phyloP scores from a whole-genome alignment of 2,113 vertebrate species.

The Chamaea fasciata region DNA sequence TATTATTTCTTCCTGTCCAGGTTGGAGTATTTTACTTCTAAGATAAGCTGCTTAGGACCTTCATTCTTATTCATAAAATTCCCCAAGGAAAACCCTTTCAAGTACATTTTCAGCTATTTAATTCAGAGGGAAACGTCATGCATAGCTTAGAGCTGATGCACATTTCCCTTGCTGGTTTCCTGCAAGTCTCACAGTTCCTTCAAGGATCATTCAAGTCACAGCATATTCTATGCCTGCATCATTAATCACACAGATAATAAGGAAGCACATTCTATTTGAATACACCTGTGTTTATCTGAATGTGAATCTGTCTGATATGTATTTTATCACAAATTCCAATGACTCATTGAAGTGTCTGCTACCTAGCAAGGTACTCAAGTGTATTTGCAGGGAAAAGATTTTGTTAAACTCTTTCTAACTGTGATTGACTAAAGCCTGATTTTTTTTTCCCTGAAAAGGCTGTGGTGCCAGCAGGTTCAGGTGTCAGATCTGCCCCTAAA shows the following conservation, averaged over 20 bases:
- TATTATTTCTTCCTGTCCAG: conserved; percentile 31
- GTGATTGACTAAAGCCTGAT: not conserved
- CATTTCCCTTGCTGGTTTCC: conserved; percentile 36
- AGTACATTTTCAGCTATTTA: conserved; percentile 4
- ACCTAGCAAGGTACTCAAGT: not conserved
- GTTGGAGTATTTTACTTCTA: not conserved
- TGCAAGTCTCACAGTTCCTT: not conserved
- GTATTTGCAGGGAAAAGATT: not conserved
- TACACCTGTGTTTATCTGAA: not conserved
- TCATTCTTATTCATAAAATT: conserved; percentile 2
- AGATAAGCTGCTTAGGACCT: conserved; percentile 12
- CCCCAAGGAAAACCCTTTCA: not conserved
- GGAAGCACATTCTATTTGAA: not conserved
- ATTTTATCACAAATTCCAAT: not conserved
- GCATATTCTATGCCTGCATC: not conserved
- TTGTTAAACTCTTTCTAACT: not conserved
- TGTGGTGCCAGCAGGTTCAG: not conserved
- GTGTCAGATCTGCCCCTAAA: not conserved
- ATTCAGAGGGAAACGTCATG: not conserved
- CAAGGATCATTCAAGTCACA: not conserved
- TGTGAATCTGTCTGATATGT: not conserved
- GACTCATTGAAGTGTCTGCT: not conserved
- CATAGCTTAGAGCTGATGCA: conserved; percentile 40
- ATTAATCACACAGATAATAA: not conserved
- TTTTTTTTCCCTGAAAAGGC: not conserved